Evolutionary conservation across 2,888 invertebrate species (phyloP), one percentile per base, ranked within the genome.

Genomic region (Bugulina stolonifera): DNA sequence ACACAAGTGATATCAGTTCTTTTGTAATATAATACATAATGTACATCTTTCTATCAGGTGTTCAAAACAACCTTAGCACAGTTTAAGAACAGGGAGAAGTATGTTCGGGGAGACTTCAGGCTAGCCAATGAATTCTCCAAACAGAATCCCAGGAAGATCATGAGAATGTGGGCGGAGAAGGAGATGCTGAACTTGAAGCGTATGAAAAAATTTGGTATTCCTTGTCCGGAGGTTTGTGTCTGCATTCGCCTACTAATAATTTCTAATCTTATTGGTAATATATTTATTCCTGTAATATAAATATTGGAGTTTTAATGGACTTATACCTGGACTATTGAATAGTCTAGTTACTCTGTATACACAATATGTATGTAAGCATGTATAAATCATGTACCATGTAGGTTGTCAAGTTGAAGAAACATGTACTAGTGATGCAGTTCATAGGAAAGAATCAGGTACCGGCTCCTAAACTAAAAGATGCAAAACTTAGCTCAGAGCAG

Each of bases 91-190:
- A 79, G 88, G 73, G 85, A 85, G 72, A 86, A 87, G 75, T 89
- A 89, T 79, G 87, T 89, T 34, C 83, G 85, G 58, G 88, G 88
- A 70, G 88, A 89, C 77, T 87, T 86, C 76, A 87, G 86, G 77
- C n/a, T 64, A 14, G 64, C 64, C 64, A 87, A 88, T 76, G 85
- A 86, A 54, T 85, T 86, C 78, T 85, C 86, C 57, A 87, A 86
- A 76, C 85, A 84, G 76, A 88, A 88, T 78, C 86, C 88, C 0
- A 79, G 88, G 55, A 87, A 87, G 77, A 85, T 88, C 69, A 86
- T 89, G 76, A 85, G 85, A 76, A 81, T 88, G 73, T 89, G 89
- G 89, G 88, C 89, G 0, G 88, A 88, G 79, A 88, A 89, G 78
- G 89, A 89, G 79, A 85, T 86, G 79, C 85, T 87, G 76, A 89